Conservation (phyloP, 2,113 vertebrate genomes). For the Protomyctophum bolini region DNA sequence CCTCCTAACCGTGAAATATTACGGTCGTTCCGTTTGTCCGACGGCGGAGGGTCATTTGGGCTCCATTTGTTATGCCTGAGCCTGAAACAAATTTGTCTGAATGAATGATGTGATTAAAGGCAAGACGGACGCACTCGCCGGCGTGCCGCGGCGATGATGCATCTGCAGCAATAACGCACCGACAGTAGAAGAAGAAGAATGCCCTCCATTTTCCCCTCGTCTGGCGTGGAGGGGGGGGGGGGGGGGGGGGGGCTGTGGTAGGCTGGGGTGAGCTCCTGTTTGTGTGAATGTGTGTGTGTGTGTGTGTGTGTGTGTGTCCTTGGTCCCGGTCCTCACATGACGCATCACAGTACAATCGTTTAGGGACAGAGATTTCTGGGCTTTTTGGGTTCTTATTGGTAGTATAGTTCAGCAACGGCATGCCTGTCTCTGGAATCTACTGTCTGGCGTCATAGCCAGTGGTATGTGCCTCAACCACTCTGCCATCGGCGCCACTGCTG, state of each 20-base stretch:
- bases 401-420: too few species aligned
- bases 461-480: background rate
- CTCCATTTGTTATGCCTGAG: slow-evolving; percentile 33
- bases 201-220: slow-evolving; percentile 21
- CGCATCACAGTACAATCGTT: too few species aligned
- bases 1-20: slow-evolving; percentile 45
- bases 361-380: too few species aligned
- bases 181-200: background rate
- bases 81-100: slow-evolving; percentile 40
- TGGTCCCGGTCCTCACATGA: background rate
- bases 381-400: too few species aligned
- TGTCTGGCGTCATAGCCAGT: background rate
- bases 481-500: background rate
- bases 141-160: slow-evolving; percentile 1
- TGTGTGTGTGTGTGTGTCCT: background rate
- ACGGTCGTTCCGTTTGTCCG: slow-evolving; percentile 24
- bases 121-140: background rate
- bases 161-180: slow-evolving; percentile 13
- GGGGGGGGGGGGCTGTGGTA: background rate
- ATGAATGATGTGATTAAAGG: slow-evolving; percentile 36
- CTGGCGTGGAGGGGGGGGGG: background rate
- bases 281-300: too few species aligned
- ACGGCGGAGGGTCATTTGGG: slow-evolving; percentile 29
- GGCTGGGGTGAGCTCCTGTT: background rate
- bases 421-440: background rate